phyloP scores from a whole-genome alignment of 2,888 invertebrate genomes.

The Bombyx huttoni region DNA sequence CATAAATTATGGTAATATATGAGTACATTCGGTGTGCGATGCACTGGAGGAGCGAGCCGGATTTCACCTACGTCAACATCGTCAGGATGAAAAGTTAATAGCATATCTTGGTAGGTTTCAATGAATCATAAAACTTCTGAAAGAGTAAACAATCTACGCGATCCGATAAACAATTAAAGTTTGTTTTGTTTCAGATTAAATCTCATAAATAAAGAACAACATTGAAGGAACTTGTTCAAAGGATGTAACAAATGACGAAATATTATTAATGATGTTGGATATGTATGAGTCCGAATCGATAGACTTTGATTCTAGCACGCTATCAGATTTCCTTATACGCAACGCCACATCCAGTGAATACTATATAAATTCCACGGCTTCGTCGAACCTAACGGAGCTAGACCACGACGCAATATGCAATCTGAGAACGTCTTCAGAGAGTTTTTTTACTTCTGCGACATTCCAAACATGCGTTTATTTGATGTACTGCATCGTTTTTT shows the following conservation, averaged over 20 bases:
- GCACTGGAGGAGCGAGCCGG: neutral
- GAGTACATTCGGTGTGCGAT: neutral
- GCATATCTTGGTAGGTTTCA: neutral
- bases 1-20: neutral
- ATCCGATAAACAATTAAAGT: neutral
- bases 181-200: constrained; percentile 12
- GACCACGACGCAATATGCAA: constrained; percentile 4
- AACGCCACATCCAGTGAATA: neutral
- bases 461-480: constrained; percentile 78
- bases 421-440: constrained; percentile 18
- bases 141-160: neutral
- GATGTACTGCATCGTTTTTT: constrained; percentile 80
- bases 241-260: constrained; percentile 10
- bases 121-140: constrained; percentile 1
- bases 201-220: neutral
- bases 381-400: constrained; percentile 1
- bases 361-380: constrained; percentile 1
- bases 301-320: constrained; percentile 23
- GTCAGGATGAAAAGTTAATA: constrained; percentile 1
- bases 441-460: constrained; percentile 51
- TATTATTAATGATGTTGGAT: constrained; percentile 33
- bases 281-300: constrained; percentile 19
- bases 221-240: neutral
- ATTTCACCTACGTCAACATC: neutral
- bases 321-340: constrained; percentile 12